phyloP scores from a whole-genome alignment of 2,113 vertebrate genomes.

The Podiceps cristatus region DNA sequence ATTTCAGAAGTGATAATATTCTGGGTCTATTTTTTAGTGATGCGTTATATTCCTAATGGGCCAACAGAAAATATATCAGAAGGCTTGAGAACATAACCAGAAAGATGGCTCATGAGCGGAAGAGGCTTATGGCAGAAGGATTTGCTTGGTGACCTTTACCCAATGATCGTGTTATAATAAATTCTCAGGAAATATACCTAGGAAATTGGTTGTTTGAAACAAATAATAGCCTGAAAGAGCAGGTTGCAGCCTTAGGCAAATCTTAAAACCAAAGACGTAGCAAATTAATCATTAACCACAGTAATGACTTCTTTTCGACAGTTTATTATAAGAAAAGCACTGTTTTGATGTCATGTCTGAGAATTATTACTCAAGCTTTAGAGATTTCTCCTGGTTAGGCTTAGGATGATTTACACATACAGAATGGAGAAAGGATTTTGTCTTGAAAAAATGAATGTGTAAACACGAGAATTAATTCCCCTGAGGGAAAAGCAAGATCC shows the following conservation, averaged over 20 bases:
- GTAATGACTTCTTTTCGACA: neutral
- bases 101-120: neutral
- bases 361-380: neutral
- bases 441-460: neutral
- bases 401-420: neutral
- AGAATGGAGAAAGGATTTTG: neutral
- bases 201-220: conserved; percentile 41
- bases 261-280: conserved; percentile 14
- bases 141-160: neutral
- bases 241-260: neutral
- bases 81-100: neutral
- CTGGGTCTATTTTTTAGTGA: neutral
- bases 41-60: neutral
- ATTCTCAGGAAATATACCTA: neutral
- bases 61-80: neutral
- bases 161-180: neutral
- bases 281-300: conserved; percentile 44
- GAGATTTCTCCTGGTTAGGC: neutral
- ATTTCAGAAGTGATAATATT: neutral
- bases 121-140: neutral
- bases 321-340: conserved; percentile 7
- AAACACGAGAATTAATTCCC: neutral
- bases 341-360: neutral
- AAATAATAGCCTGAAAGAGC: conserved; percentile 2
- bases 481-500: neutral